Evolutionary conservation across 2,113 vertebrate genomes (phyloP).

Genomic region (Mugil cephalus): DNA sequence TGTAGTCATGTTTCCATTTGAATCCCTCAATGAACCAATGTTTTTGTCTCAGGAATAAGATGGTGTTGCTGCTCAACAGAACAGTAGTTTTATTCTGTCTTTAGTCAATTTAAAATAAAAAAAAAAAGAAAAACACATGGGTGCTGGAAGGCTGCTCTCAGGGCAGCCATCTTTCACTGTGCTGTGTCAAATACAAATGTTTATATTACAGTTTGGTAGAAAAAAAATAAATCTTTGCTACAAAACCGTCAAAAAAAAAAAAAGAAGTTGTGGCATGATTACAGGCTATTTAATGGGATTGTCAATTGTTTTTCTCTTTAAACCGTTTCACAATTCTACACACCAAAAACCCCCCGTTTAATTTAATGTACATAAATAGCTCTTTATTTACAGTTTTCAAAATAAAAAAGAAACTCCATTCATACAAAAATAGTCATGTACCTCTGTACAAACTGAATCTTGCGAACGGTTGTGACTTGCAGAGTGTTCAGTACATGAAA

Average conservation of each 20-base stretch:
- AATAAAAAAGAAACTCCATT: slow-evolving; percentile 66
- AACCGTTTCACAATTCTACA: neutral
- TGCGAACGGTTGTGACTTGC: slow-evolving; percentile 63
- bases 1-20: slow-evolving; percentile 21
- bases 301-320: neutral
- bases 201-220: slow-evolving; percentile 53
- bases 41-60: slow-evolving; percentile 71
- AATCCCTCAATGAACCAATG: slow-evolving; percentile 40
- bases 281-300: neutral
- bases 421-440: slow-evolving; percentile 84
- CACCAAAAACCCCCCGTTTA: neutral
- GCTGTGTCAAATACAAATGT: slow-evolving; percentile 58
- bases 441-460: slow-evolving; percentile 71
- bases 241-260: slow-evolving; percentile 27
- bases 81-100: slow-evolving; percentile 20
- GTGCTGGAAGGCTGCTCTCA: slow-evolving; percentile 41
- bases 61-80: slow-evolving; percentile 47
- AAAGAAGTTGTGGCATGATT: slow-evolving; percentile 12
- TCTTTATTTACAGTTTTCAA: slow-evolving; percentile 86
- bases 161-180: slow-evolving; percentile 41
- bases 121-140: neutral
- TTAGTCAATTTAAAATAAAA: slow-evolving; percentile 16
- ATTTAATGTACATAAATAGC: slow-evolving; percentile 80
- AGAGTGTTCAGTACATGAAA: slow-evolving; percentile 30
- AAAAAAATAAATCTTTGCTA: slow-evolving; percentile 70